Percentiles rank a stretch among this genome's conserved stretches.
Conservation (phyloP, 1,140 invertebrate genomes). For the Fopius arisanus region DNA sequence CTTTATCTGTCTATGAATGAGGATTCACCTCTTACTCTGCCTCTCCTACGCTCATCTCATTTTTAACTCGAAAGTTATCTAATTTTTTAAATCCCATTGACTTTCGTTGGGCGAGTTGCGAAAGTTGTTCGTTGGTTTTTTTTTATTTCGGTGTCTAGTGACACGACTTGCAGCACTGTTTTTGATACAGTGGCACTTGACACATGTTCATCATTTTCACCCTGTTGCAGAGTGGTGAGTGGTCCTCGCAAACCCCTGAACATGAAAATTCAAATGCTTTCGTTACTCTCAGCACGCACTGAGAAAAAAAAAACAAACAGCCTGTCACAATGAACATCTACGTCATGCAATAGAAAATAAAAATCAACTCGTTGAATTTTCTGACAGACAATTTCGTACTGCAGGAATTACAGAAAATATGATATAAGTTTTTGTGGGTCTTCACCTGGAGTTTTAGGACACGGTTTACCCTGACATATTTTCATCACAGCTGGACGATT, state of each 20-base stretch:
- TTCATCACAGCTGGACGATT: slow-evolving; percentile 77
- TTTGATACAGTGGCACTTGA: slow-evolving; percentile 78
- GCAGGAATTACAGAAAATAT: no score
- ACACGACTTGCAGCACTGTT: slow-evolving; percentile 86
- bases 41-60: slow-evolving; percentile 1
- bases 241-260: slow-evolving; percentile 79
- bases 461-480: slow-evolving; percentile 75
- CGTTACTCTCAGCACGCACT: no score
- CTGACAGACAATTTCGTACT: no score
- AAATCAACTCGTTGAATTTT: no score
- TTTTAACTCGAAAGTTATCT: not conserved
- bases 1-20: slow-evolving; percentile 8
- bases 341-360: no score
- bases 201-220: slow-evolving; percentile 86
- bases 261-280: slow-evolving; percentile 39
- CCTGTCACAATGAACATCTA: no score
- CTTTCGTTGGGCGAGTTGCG: not conserved
- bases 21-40: not conserved
- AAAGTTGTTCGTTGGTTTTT: not conserved
- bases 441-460: slow-evolving; percentile 61
- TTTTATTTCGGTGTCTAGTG: slow-evolving; percentile 33
- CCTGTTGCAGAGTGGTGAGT: slow-evolving; percentile 80
- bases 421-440: no score
- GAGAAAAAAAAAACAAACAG: no score
- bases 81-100: not conserved